Conservation (phyloP, 1,140 invertebrate genomes). For the Ips nitidus region DNA sequence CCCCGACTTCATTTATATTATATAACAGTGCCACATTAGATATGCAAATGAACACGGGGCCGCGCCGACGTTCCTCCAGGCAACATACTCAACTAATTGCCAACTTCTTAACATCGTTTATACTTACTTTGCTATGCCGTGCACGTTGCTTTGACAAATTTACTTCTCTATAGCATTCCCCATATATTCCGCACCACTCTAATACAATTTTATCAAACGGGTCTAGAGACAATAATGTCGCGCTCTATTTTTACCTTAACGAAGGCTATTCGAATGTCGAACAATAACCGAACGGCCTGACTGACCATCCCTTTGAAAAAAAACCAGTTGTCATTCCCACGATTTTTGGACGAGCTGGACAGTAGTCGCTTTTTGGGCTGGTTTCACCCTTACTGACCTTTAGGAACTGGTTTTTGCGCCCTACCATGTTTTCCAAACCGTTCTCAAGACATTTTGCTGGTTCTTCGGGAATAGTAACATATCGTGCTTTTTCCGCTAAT, state of each 20-base stretch:
- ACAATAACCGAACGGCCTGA: not conserved
- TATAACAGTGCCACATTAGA: constrained; percentile 51
- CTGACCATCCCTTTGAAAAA: constrained; percentile 13
- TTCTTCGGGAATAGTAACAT: constrained; percentile 1
- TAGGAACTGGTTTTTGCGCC: constrained; percentile 21
- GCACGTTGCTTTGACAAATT: constrained; percentile 54
- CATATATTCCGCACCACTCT: constrained; percentile 31
- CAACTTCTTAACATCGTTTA: constrained; percentile 55
- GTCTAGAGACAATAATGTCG: too few species aligned
- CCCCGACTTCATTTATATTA: constrained; percentile 48
- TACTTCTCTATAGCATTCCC: constrained; percentile 45
- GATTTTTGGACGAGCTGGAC: constrained; percentile 5
- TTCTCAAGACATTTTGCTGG: not conserved
- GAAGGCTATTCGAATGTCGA: too few species aligned
- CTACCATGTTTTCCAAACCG: not conserved
- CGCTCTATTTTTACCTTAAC: too few species aligned
- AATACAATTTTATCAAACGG: constrained; percentile 43
- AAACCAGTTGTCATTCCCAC: constrained; percentile 31
- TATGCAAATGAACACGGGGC: constrained; percentile 50
- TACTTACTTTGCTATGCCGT: constrained; percentile 52
- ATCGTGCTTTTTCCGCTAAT: too few species aligned
- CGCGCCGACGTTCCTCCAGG: constrained; percentile 45
- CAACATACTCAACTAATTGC: constrained; percentile 52
- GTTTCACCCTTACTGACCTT: constrained; percentile 20
- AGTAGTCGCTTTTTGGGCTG: constrained; percentile 6